Evolutionary conservation across 2,888 invertebrate genomes (phyloP).

Genomic region (Shargacucullia verbasci): DNA sequence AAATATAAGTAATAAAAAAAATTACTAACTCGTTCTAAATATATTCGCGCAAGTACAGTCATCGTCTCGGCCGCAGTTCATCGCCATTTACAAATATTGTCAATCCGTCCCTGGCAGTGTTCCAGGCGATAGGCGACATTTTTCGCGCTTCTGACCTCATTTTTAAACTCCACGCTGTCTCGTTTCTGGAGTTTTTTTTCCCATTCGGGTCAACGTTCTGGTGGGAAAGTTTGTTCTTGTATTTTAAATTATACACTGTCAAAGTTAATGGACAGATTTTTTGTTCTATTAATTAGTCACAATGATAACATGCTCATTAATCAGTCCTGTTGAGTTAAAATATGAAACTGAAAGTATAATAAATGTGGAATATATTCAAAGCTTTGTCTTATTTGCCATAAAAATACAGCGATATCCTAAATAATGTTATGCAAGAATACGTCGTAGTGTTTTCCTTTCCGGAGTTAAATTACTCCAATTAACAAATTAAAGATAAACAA

Average conservation of each 20-base stretch:
- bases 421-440: constrained; percentile 1
- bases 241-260: not conserved
- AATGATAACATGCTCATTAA: too few relatives aligned
- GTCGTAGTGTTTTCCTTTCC: not conserved
- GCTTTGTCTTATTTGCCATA: not conserved
- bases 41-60: constrained; percentile 56
- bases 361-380: not conserved
- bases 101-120: constrained; percentile 66
- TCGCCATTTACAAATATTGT: constrained; percentile 73
- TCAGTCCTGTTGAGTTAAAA: too few relatives aligned
- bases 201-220: constrained; percentile 61
- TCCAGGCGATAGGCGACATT: constrained; percentile 75
- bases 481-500: constrained; percentile 4
- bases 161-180: constrained; percentile 78
- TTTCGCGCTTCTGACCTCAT: constrained; percentile 78
- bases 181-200: constrained; percentile 50
- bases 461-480: not conserved
- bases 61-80: constrained; percentile 62
- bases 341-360: too few relatives aligned
- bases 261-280: too few relatives aligned
- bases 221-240: constrained; percentile 6
- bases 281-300: too few relatives aligned
- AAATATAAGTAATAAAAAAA: constrained; percentile 41
- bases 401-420: not conserved
- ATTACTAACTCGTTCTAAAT: constrained; percentile 57